Conservation (phyloP, 2,113 vertebrate genomes). For the Phaethornis superciliosus region DNA sequence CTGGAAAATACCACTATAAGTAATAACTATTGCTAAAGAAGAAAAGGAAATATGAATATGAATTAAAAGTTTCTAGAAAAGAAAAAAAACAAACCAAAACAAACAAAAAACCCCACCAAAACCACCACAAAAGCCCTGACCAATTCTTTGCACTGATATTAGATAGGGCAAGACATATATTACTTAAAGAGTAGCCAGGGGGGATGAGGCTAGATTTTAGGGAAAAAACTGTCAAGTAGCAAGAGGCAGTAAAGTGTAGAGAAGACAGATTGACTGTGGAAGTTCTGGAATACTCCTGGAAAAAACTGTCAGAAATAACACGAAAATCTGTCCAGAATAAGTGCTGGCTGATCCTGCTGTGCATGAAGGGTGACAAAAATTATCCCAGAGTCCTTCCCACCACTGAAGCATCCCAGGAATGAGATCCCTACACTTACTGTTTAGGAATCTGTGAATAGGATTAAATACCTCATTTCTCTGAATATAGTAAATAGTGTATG, state of each 20-base stretch:
- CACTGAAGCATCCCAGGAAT: not conserved
- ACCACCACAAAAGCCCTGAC: not conserved
- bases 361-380: not conserved
- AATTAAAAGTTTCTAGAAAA: too few relatives aligned
- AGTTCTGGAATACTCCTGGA: slow-evolving; percentile 9
- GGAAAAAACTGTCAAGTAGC: not conserved
- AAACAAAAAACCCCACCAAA: not conserved
- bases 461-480: not conserved
- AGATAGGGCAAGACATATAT: not conserved
- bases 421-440: not conserved
- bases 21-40: not conserved
- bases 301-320: slow-evolving; percentile 27
- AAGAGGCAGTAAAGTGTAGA: not conserved
- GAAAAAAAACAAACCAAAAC: too few relatives aligned
- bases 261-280: slow-evolving; percentile 9
- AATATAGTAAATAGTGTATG: not conserved
- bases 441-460: not conserved
- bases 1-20: not conserved
- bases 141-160: not conserved
- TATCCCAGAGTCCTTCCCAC: not conserved
- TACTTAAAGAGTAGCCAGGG: slow-evolving; percentile 5
- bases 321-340: not conserved
- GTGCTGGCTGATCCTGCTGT: not conserved
- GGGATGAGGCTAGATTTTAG: not conserved
- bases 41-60: not conserved